Conservation (phyloP, 2,797 vertebrate genomes). For the Neostethus bicornis region DNA sequence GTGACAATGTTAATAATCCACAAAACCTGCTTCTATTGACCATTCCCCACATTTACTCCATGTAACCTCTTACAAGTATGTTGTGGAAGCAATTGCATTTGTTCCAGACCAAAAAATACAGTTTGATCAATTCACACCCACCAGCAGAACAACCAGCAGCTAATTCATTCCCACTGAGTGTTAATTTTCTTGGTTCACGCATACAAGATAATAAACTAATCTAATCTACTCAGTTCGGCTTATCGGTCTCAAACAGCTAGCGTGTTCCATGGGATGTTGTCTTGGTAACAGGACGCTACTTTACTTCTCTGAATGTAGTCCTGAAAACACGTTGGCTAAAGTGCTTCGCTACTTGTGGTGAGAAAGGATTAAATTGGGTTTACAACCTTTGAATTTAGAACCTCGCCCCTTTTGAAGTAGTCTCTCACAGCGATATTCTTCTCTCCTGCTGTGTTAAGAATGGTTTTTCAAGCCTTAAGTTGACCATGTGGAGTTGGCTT, state of each 20-base stretch:
- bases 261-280: neutral
- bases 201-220: neutral
- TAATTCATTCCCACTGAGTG: neutral
- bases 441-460: neutral
- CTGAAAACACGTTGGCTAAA: neutral
- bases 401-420: neutral
- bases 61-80: too few species aligned
- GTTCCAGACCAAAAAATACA: neutral
- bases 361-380: neutral
- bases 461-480: neutral
- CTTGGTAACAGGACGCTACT: neutral
- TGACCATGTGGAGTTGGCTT: neutral
- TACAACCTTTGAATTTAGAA: neutral
- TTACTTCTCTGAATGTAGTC: neutral
- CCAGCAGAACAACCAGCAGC: neutral
- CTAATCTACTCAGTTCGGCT: neutral
- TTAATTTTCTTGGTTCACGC: neutral
- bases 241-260: neutral
- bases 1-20: neutral
- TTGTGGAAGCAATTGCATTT: neutral
- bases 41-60: neutral
- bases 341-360: neutral
- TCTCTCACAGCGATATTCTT: neutral
- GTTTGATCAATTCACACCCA: neutral
- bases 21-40: neutral